These are phyloP conservation scores for Mythimna albipuncta DNA, from an alignment of 2,888 invertebrate genomes.

Conservation along the genomic window DNA sequence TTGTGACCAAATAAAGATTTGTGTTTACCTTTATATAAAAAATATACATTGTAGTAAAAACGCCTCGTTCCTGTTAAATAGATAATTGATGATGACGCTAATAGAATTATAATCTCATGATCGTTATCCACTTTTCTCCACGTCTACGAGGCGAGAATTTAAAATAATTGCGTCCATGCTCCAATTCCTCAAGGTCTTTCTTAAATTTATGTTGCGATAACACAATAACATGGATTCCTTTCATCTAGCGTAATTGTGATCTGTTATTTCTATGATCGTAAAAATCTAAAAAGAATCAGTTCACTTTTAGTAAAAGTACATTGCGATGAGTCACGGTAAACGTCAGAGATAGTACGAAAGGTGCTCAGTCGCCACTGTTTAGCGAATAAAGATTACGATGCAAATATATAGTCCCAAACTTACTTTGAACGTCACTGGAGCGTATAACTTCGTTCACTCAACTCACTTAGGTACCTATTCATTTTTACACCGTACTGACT, in stretches of 20 bases:
- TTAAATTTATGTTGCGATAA: slow-evolving; percentile 52
- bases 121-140: slow-evolving; percentile 32
- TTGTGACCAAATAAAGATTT: not conserved
- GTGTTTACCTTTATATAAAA: slow-evolving; percentile 1
- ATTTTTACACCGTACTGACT: slow-evolving; percentile 49
- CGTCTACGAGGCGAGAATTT: slow-evolving; percentile 27
- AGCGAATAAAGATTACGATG: slow-evolving; percentile 60
- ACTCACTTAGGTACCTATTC: slow-evolving; percentile 46
- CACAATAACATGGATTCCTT: slow-evolving; percentile 56
- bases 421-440: slow-evolving; percentile 43
- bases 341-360: slow-evolving; percentile 39
- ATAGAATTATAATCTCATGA: slow-evolving; percentile 42
- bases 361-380: slow-evolving; percentile 45
- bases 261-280: slow-evolving; percentile 62
- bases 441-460: slow-evolving; percentile 43
- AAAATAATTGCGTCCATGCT: slow-evolving; percentile 47
- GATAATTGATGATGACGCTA: slow-evolving; percentile 30
- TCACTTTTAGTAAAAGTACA: slow-evolving; percentile 65
- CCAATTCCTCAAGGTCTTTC: slow-evolving; percentile 54
- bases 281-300: slow-evolving; percentile 71
- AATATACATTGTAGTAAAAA: slow-evolving; percentile 9
- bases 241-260: slow-evolving; percentile 62
- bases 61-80: slow-evolving; percentile 17
- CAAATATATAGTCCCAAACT: slow-evolving; percentile 55
- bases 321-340: slow-evolving; percentile 64